Evolutionary conservation across 1,140 invertebrate genomes (phyloP), one percentile per base, ranked within the genome.

Genomic region (Pogonomyrmex barbatus): DNA sequence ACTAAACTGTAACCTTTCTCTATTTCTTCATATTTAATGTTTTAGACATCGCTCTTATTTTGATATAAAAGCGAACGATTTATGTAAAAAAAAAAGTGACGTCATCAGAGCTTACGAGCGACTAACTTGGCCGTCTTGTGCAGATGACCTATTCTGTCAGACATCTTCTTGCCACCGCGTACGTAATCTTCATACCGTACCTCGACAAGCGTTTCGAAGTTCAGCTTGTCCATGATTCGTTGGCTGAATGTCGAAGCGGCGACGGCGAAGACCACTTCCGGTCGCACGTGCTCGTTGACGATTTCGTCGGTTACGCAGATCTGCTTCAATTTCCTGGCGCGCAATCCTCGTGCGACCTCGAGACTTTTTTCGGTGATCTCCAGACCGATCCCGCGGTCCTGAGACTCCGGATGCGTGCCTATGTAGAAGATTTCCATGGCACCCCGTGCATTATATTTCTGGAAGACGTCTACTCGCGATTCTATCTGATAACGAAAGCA

Each of bases 381-480:
- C 0, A 67, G 42, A 0, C 91, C 93, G 45, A 94, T 93, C 1
- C 90, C 90, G 2, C 85, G 91, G 2, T 91, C 88, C 6, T 90
- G 91, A 68, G 92, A 94, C 2, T 82, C 52, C 42, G 91, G 86
- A 70, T 91, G 71, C 0, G 90, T 92, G 36, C 92, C 93, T 17
- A 94, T 78, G 75, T 93, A 94, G 71, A 94, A 94, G 10, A 94
- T 84, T 71, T 93, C 93, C 87, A 93, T 83, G 0, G 87, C 86
- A 1, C 77, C 87, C 0, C 52, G 52, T 0, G 71, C 81, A n/a
- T 87, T 68, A 86, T 93, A 93, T n/a, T 76, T 89, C 24, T 91
- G 87, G 62, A 91, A 94, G 1, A 94, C 50, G 65, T 94, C 85
- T 12, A 92, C 91, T 45, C 63, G 90, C 0, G 86, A 88, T 67